Percentiles rank a stretch among this genome's conserved stretches.
These are phyloP conservation scores for Copsychus sechellarum DNA, from an alignment of 2,113 vertebrate genomes.

Conservation along the genomic window DNA sequence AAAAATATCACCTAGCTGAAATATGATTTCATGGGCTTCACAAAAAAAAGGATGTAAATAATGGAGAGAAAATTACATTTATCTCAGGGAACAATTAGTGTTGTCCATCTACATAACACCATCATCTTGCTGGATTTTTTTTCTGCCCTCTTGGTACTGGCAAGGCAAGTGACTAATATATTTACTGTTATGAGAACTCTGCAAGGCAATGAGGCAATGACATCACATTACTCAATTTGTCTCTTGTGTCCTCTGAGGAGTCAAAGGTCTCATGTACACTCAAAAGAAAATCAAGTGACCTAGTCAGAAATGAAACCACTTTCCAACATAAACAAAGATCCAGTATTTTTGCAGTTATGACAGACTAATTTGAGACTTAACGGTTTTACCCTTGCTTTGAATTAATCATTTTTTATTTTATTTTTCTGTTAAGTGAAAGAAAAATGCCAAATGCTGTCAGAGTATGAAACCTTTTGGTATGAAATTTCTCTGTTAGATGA, in stretches of 20 bases:
- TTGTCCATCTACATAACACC: conserved; percentile 18
- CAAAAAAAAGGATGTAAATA: not conserved
- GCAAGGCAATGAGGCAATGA: conserved; percentile 71
- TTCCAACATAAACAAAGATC: conserved; percentile 72
- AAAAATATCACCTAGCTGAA: conserved; percentile 5
- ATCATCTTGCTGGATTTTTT: conserved; percentile 5
- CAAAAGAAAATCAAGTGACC: conserved; percentile 70
- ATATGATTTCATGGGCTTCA: not conserved
- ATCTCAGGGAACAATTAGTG: conserved; percentile 35
- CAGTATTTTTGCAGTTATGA: conserved; percentile 61
- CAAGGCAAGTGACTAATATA: conserved; percentile 61
- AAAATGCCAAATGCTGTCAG: conserved; percentile 18
- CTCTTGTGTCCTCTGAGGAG: conserved; percentile 67
- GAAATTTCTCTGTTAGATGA: conserved; percentile 60
- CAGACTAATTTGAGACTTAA: conserved; percentile 61
- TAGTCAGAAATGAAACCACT: conserved; percentile 60
- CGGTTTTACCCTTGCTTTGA: conserved; percentile 50
- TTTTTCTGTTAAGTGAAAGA: not conserved
- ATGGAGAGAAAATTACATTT: not conserved
- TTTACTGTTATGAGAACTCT: conserved; percentile 71
- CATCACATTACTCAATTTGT: conserved; percentile 70
- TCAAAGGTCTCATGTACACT: conserved; percentile 67
- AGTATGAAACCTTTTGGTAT: conserved; percentile 45
- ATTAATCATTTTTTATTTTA: conserved; percentile 33
- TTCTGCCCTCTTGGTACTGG: conserved; percentile 46